These are phyloP conservation scores for Pheosia tremula DNA, from an alignment of 2,888 invertebrate genomes.

Conservation along the genomic window DNA sequence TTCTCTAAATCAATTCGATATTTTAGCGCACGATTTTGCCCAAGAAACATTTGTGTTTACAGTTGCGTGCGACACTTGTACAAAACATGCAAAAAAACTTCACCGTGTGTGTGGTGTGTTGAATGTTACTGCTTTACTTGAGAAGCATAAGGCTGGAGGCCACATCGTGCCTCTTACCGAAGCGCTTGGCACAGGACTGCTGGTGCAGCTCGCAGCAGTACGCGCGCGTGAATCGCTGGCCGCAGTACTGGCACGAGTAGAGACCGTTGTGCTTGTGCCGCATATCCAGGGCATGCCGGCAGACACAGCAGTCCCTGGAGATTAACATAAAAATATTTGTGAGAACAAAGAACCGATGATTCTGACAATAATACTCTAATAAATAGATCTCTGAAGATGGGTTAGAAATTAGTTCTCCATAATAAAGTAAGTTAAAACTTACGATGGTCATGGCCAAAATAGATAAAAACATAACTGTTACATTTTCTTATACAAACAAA, in stretches of 20 bases:
- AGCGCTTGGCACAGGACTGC: conserved; percentile 52
- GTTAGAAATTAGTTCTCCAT: too few species aligned
- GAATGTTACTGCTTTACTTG: conserved; percentile 38
- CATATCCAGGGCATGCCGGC: conserved; percentile 58
- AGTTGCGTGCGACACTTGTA: not conserved
- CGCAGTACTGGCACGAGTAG: conserved; percentile 66
- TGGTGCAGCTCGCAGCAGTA: conserved; percentile 76
- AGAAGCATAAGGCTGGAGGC: conserved; percentile 53
- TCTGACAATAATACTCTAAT: too few species aligned
- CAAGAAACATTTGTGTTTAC: conserved; percentile 7
- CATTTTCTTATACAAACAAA: not conserved
- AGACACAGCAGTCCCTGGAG: conserved; percentile 67
- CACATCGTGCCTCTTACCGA: conserved; percentile 46
- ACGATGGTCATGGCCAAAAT: too few species aligned
- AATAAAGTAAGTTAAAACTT: too few species aligned
- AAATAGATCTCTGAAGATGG: too few species aligned
- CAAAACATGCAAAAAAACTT: not conserved
- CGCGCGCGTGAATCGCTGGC: conserved; percentile 65
- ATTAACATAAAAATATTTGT: not conserved
- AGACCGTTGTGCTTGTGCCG: conserved; percentile 33
- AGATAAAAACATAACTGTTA: not conserved
- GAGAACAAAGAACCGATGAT: too few species aligned
- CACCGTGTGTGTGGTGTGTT: not conserved
- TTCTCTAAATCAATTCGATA: conserved; percentile 19
- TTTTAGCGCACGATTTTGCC: conserved; percentile 19